A percentile compares a stretch with the other conserved stretches of the same genome.
phyloP scores from a whole-genome alignment of 2,113 vertebrate genomes.

The Pomatostomus ruficeps region DNA sequence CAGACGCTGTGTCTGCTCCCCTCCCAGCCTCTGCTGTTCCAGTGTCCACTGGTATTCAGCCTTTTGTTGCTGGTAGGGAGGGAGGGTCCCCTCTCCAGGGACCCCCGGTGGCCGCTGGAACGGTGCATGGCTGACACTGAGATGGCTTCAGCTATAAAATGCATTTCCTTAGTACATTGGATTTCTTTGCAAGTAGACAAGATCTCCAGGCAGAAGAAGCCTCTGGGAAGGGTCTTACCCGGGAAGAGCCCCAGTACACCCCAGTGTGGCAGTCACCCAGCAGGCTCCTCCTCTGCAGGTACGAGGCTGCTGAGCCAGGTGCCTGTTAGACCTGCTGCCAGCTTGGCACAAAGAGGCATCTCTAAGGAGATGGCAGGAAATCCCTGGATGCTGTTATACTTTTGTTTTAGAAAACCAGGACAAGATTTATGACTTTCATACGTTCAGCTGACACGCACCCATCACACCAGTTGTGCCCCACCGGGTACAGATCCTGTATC shows the following conservation, averaged over 20 bases:
- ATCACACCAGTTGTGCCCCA: background rate
- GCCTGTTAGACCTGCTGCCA: background rate
- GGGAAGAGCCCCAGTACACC: background rate
- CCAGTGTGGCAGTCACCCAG: background rate
- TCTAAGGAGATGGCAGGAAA: background rate
- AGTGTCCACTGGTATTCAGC: background rate
- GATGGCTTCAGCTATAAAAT: background rate
- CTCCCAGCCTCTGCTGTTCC: background rate
- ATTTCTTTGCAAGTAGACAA: background rate
- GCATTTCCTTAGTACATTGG: accelerated
- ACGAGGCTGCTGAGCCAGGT: background rate
- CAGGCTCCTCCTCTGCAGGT: background rate
- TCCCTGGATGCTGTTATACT: background rate
- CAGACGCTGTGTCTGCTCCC: background rate
- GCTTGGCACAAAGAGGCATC: background rate
- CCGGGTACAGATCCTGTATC: accelerated
- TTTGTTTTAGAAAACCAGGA: background rate
- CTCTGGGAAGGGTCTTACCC: background rate
- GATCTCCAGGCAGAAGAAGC: background rate
- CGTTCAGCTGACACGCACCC: background rate
- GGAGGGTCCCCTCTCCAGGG: background rate
- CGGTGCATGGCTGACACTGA: accelerated
- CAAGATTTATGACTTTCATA: background rate
- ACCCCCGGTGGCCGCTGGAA: accelerated
- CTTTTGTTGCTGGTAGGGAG: background rate